Evolutionary conservation across 2,888 invertebrate species (phyloP), one percentile per base, ranked within the genome.

Genomic region (Syritta pipiens): DNA sequence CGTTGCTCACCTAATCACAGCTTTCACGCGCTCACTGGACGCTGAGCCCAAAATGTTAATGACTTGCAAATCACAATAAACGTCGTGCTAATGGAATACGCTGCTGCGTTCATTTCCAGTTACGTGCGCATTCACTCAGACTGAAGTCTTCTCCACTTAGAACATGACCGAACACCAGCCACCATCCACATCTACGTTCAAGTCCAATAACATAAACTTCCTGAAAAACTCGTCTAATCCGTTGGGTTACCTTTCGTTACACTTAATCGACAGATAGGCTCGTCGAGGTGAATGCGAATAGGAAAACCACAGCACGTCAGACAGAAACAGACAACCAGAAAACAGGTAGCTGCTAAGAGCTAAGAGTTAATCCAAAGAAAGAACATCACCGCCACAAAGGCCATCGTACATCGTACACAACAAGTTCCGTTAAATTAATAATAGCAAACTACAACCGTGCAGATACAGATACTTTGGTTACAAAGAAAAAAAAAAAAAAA

Each of bases 311-410:
- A 12, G 40, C 48, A 30, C 30, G 9, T 20, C 26, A 49, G 7
- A 26, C 20, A 62, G 53, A 68, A 32, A 37, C 12, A 17, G 20
- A 35, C 6, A 10, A 10, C 7, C 14, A 14, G 22, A 53, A 57
- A 76, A 74, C 74, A 67, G 74, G 79, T 79, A 79, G 79, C 77
- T n/a, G n/a, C n/a, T n/a, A n/a, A n/a, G n/a, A n/a, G n/a, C n/a
- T n/a, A n/a, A 48, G 35, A 42, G 26, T 4, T 17, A 63, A 57
- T 51, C 44, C 62, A 53, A 35, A 24, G 42, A 40, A 49, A 12
- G 20, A 48, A 32, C 3, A n/a, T n/a, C n/a, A n/a, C n/a, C n/a
- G n/a, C n/a, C 32, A 10, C 40, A 48, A 12, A 19, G 19, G 35
- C 30, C 22, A 24, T 37, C 51, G 19, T 28, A 42, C 30, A n/a